Base-by-base conservation (phyloP, 2,888 invertebrate species). In the Geotrupes spiniger region DNA sequence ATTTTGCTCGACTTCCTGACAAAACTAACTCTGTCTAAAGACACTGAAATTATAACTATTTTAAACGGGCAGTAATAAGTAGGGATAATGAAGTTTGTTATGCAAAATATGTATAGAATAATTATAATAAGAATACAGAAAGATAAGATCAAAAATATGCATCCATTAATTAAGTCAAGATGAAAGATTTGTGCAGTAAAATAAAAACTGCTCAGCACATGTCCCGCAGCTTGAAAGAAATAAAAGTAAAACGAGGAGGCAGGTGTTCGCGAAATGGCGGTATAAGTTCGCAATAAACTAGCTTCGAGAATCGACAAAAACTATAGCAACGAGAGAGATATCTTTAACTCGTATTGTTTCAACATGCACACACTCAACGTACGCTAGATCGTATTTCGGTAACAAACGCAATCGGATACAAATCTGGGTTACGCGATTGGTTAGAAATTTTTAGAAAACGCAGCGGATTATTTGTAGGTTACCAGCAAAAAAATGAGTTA, bases 161-260 rank as follows among this genome's bases (percentile, higher is more conserved):
- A 28, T 48, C 42, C 48, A 48, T 48, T 48, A 48, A 48, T 48
- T 48, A 48, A 48, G 48, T 48, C 48, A 48, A 48, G 48, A 48
- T 48, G 48, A 48, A 48, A 48, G 48, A 48, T 48, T 48, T 38
- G 42, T 36, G 42, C 37, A 31, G 42, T 29, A 36, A 48, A 48
- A 48, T 48, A 48, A 48, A 48, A 48, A 47, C 40, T 33, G 46
- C 40, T 15, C 48, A 21, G 42, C 48, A 48, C 48, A 48, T 48
- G 48, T 48, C 48, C 48, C 48, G 48, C 48, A 48, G 48, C 48
- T 43, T 31, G 29, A 37, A 37, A 38, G 37, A 37, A 42, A 42
- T 48, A 48, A 48, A 48, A 48, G 38, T 38, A 43, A 48, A 48
- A 42, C 42, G 25, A 42, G 25, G 10, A 36, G 41, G 46, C 46